phyloP scores from a whole-genome alignment of 2,888 invertebrate genomes.

The Timandra comae region DNA sequence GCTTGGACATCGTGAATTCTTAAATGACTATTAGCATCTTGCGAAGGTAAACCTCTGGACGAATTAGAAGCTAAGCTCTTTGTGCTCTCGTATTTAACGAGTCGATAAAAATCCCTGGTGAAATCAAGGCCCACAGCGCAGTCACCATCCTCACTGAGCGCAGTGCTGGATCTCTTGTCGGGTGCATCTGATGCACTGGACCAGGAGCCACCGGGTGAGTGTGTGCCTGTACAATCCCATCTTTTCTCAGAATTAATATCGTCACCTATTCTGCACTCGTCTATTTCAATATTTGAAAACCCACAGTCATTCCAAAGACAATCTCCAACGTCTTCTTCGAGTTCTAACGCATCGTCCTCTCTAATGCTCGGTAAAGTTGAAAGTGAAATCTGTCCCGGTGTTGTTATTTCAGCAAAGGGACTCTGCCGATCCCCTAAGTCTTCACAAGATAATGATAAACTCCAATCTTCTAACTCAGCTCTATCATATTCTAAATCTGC shows the following conservation, averaged over 20 bases:
- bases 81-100: conserved; percentile 88
- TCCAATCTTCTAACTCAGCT: conserved; percentile 88
- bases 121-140: conserved; percentile 84
- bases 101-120: conserved; percentile 86
- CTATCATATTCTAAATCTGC: conserved; percentile 84
- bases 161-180: conserved; percentile 83
- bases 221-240: conserved; percentile 79
- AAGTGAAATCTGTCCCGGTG: conserved; percentile 79
- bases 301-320: conserved; percentile 86
- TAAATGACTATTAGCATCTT: conserved; percentile 64
- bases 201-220: conserved; percentile 80
- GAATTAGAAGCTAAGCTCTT: conserved; percentile 86
- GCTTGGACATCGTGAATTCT: conserved; percentile 66
- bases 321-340: conserved; percentile 85
- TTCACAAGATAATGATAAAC: conserved; percentile 83
- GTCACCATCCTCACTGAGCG: conserved; percentile 82
- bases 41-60: conserved; percentile 79
- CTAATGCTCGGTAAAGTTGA: conserved; percentile 83
- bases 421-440: conserved; percentile 78
- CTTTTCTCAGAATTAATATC: conserved; percentile 72
- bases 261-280: conserved; percentile 78
- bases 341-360: conserved; percentile 82
- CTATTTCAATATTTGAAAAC: conserved; percentile 81
- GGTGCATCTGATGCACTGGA: conserved; percentile 76
- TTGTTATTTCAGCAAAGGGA: conserved; percentile 70